Evolutionary conservation across 2,113 vertebrate species (phyloP).

Genomic region (Pelodiscus sinensis): DNA sequence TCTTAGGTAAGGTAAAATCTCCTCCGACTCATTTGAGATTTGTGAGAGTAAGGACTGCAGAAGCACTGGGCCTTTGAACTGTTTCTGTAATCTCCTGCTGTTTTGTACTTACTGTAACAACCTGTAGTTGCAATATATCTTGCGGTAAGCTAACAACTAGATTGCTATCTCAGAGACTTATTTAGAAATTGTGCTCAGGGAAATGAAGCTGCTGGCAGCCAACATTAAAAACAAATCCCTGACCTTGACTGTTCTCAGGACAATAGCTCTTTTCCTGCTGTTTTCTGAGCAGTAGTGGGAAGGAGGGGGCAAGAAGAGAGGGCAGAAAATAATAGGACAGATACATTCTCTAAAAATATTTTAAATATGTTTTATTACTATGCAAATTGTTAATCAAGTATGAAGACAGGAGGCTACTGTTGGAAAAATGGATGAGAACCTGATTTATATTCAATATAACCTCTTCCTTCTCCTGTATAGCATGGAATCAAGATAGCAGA

Average conservation of each 20-base stretch:
- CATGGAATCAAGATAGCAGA: constrained; percentile 10
- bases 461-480: constrained; percentile 40
- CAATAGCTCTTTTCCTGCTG: constrained; percentile 67
- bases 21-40: constrained; percentile 13
- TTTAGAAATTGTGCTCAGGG: constrained; percentile 33
- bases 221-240: constrained; percentile 48
- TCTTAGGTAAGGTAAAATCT: neutral
- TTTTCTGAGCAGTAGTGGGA: constrained; percentile 41
- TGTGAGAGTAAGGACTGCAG: neutral
- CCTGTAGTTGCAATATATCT: constrained; percentile 24
- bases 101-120: neutral
- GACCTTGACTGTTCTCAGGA: constrained; percentile 58
- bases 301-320: neutral
- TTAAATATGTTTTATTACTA: constrained; percentile 33
- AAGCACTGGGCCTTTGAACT: neutral
- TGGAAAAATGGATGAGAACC: constrained; percentile 47
- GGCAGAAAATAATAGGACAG: constrained; percentile 29
- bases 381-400: constrained; percentile 28
- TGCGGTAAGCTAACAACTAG: constrained; percentile 25
- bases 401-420: constrained; percentile 54
- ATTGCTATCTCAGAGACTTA: neutral
- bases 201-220: constrained; percentile 31
- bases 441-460: constrained; percentile 16
- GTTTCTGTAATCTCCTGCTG: neutral
- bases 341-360: constrained; percentile 51